Evolutionary conservation across 1,140 invertebrate species (phyloP).

Genomic region (Luehdorfia chinensis): DNA sequence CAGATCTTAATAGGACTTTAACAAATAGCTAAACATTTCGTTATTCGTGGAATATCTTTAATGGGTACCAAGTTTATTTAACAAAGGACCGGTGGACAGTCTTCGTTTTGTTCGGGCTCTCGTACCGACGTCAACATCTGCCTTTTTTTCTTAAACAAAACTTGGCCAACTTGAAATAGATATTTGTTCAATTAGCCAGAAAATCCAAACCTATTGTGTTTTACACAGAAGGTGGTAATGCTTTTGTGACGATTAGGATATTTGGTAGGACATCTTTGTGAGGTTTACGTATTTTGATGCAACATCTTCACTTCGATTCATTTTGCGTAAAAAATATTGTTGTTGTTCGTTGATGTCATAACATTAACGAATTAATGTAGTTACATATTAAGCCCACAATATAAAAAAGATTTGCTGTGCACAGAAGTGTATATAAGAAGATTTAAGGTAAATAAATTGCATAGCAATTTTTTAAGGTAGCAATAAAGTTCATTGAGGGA

Average conservation of each 20-base stretch:
- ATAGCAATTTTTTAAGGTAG: too few species aligned
- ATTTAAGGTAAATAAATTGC: too few species aligned
- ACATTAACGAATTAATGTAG: too few species aligned
- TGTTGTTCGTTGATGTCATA: too few species aligned
- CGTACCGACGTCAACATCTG: constrained; percentile 66
- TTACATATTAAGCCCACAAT: too few species aligned
- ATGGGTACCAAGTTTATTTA: constrained; percentile 63
- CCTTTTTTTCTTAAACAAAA: constrained; percentile 52
- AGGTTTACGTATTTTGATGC: constrained; percentile 37
- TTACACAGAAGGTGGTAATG: constrained; percentile 54
- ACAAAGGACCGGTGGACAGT: constrained; percentile 52
- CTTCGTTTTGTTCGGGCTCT: constrained; percentile 52
- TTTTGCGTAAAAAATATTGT: too few species aligned
- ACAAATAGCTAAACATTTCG: constrained; percentile 74
- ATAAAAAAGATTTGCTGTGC: too few species aligned
- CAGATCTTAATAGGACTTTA: constrained; percentile 70
- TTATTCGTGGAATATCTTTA: constrained; percentile 70
- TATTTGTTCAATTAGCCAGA: constrained; percentile 75
- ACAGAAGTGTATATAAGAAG: too few species aligned
- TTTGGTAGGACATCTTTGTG: constrained; percentile 35
- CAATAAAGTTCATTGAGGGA: too few species aligned
- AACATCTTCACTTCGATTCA: constrained; percentile 24
- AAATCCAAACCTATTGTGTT: constrained; percentile 67
- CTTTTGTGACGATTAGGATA: constrained; percentile 50
- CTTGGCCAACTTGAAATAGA: constrained; percentile 57